Evolutionary conservation across 2,797 vertebrate species (phyloP), one percentile per base, ranked within the genome.

Genomic region (Pitangus sulphuratus): DNA sequence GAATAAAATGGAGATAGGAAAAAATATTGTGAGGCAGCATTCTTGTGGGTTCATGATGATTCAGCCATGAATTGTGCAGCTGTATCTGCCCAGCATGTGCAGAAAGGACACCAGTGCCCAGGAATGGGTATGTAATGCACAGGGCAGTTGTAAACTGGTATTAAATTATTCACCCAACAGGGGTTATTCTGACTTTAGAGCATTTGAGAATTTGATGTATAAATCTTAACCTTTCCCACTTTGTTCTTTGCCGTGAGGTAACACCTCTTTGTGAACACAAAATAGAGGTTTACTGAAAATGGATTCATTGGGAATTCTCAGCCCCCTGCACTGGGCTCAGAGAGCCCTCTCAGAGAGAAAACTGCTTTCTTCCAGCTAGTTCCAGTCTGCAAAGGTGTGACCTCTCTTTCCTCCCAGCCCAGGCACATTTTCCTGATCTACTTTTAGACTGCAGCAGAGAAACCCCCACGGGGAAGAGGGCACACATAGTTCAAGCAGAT

Each of bases 31-130:
- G 45, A 93, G 60, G 30, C 25, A 83, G 8, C 1, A 6, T 20
- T 68, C 4, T 45, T 0, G 0, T 31, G 28, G 19, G 16, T n/a
- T 93, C 7, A 1, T 74, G 62, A 64, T 0, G 2, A 15, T 50
- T 31, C 9, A 64, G 0, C 40, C 26, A 11, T 17, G 40, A 83
- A 53, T 71, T 64, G 58, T 35, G 44, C 40, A 54, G 56, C 25
- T 89, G 54, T 20, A 33, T 66, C 70, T 61, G 57, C 42, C 50
- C 45, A 57, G 11, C 18, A 13, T 1, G 1, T 39, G 54, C 57
- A 37, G 26, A 66, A 78, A 51, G 31, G 47, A 30, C 35, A 37
- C n/a, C 3, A 1, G 2, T 84, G 61, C 58, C 57, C 68, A 20
- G 37, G 68, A 91, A 56, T 16, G 11, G 33, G 19, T 15, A 7